Base-by-base conservation (phyloP, 2,888 invertebrate genomes). In the Oxyteleia sp. region DNA sequence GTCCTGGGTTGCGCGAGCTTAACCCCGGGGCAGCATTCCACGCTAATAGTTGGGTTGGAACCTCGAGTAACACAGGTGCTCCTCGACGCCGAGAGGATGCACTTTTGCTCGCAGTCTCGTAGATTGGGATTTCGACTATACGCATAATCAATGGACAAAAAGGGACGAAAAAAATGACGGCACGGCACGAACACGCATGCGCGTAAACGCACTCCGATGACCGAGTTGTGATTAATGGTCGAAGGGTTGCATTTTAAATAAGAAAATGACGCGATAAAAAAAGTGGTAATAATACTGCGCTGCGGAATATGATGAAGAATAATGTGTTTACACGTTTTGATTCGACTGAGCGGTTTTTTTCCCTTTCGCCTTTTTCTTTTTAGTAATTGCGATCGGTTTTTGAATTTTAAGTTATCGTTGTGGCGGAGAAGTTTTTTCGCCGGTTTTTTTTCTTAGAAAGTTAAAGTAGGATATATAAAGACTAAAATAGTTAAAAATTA, bases 31-130 rank as follows among this genome's bases (percentile, higher is more conserved):
- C 91, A 91, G 90, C 92, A 92, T 92, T 92, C 92, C 89, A 88
- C 90, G 89, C 90, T 92, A 92, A 92, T 92, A 90, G 91, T 89
- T 88, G 90, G 91, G 90, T 89, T 89, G 91, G 89, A 90, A 90
- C 91, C 91, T 90, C 88, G 92, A 90, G 92, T 92, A 92, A 92
- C 92, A 92, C 92, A 92, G 92, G 91, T 92, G 92, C 92, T 89
- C 88, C 86, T n/a, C n/a, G n/a, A n/a, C n/a, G 63, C 75, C 75
- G 43, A 72, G 72, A 82, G 63, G 74, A 78, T 78, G 68, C 69
- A 79, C 79, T 68, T 80, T 69, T 81, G 75, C 81, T 81, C 16
- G 66, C 80, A 68, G 74, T 51, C 66, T 69, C 68, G 81, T 69
- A 74, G 75, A 81, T 81, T 81, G 81, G 81, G 81, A 68, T 69